A percentile compares a stretch with the other conserved stretches of the same genome.
Conservation (phyloP, 2,113 vertebrate species). For the Rhodinocichla rosea region DNA sequence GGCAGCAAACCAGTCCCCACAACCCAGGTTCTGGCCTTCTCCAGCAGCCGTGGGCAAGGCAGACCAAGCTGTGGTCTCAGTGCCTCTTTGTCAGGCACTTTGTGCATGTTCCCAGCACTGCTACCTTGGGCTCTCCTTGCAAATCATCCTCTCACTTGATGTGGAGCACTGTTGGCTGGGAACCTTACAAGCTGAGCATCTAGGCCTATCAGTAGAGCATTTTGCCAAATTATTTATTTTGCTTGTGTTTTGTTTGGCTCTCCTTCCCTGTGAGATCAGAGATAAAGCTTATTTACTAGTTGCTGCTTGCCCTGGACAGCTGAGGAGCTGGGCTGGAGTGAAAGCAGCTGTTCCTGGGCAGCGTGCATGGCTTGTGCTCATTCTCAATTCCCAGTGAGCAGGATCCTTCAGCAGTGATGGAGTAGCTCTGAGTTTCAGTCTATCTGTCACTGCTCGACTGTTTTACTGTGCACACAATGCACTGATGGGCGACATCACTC, state of each 20-base stretch:
- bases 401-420: conserved; percentile 70
- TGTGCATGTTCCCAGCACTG: fast-evolving
- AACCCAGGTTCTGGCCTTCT: background rate
- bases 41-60: fast-evolving
- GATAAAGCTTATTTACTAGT: conserved; percentile 42
- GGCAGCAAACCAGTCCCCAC: background rate
- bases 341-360: conserved; percentile 23
- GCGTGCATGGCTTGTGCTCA: conserved; percentile 31
- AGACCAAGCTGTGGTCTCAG: background rate
- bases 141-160: background rate
- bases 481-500: conserved; percentile 77
- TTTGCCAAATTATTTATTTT: conserved; percentile 37
- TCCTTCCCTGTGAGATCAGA: background rate
- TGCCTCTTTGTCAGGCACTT: background rate
- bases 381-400: conserved; percentile 71
- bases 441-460: conserved; percentile 80
- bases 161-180: background rate
- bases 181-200: background rate
- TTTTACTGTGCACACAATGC: conserved; percentile 83
- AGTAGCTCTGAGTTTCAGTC: conserved; percentile 73
- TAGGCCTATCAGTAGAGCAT: background rate
- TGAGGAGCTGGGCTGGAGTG: conserved; percentile 48
- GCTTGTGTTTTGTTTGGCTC: background rate
- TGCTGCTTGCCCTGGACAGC: conserved; percentile 74
- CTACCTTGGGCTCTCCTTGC: background rate